Evolutionary conservation across 1,140 invertebrate species (phyloP), one percentile per base, ranked within the genome.

Genomic region (Drosophila nigromelanica): DNA sequence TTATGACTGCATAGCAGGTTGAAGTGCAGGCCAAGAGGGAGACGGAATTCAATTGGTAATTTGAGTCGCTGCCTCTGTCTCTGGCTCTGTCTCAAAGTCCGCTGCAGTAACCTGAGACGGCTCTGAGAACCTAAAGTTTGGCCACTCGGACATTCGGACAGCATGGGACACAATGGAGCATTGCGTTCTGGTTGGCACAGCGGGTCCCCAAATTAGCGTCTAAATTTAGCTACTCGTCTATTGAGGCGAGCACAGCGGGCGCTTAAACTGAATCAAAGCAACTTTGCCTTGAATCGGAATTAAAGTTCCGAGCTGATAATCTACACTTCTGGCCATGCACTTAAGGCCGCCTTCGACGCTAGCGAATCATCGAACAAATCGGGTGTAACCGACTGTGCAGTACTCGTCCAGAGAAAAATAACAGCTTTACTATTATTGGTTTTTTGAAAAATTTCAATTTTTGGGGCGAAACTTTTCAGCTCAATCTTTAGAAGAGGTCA

Each of bases 131-230:
- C 37, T 10, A 35, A 61, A 61, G 51, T 61, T 56, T n/a, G 15
- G 24, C n/a, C 43, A 66, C 70, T 58, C 52, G 33, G 21, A 50
- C 24, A 18, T 21, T 50, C 4, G 39, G 21, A 24, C 33, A 5
- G 27, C 5, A 5, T 5, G 27, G 27, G 5, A 27, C 27, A 27
- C 27, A 27, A 27, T 27, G 54, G 59, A 21, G 39, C 59, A 39
- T 5, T 30, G 40, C 52, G 63, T 40, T 56, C 54, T 30, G 54
- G n/a, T 67, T 76, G 56, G 27, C 82, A 54, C 78, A 76, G 82
- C 83, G 58, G 76, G 79, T 89, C 67, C 55, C 76, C 70, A 80
- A 89, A 89, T 89, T 89, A 89, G 85, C 85, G 73, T 87, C 76
- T 79, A 80, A 89, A 89, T 89, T 89, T 89, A 76, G 82, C 78